Evolutionary conservation across 2,888 invertebrate genomes (phyloP).

Genomic region (Ophraella communa): DNA sequence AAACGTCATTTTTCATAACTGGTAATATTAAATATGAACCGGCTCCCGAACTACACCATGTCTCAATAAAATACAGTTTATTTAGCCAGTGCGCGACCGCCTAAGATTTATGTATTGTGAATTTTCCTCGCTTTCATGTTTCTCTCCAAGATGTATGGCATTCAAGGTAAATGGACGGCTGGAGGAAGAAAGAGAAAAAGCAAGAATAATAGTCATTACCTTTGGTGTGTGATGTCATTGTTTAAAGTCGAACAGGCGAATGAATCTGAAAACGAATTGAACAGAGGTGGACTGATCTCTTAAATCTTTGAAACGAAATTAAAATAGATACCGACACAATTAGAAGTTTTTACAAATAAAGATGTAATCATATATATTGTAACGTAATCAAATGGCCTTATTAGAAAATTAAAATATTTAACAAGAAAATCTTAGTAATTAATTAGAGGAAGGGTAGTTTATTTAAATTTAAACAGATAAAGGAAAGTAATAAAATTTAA

Average conservation of each 20-base stretch:
- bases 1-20: background rate
- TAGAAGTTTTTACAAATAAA: too few relatives aligned
- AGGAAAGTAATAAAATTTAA: too few relatives aligned
- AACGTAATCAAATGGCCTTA: too few relatives aligned
- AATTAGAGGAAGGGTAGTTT: too few relatives aligned
- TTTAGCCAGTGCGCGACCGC: slow-evolving; percentile 50
- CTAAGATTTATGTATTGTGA: slow-evolving; percentile 55
- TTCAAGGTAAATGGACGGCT: slow-evolving; percentile 57
- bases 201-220: slow-evolving; percentile 57
- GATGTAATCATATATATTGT: too few relatives aligned
- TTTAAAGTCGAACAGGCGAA: slow-evolving; percentile 43
- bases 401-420: too few relatives aligned
- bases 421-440: too few relatives aligned
- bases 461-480: too few relatives aligned
- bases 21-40: background rate
- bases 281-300: background rate
- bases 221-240: slow-evolving; percentile 50
- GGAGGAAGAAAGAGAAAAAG: slow-evolving; percentile 22
- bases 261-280: background rate
- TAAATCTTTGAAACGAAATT: background rate
- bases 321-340: too few relatives aligned
- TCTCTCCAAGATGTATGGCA: slow-evolving; percentile 56
- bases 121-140: slow-evolving; percentile 53
- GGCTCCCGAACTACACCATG: slow-evolving; percentile 15
- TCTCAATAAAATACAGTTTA: slow-evolving; percentile 42